A percentile compares a stretch with the other conserved stretches of the same genome.
phyloP scores from a whole-genome alignment of 2,888 invertebrate species.

The Patella depressa region DNA sequence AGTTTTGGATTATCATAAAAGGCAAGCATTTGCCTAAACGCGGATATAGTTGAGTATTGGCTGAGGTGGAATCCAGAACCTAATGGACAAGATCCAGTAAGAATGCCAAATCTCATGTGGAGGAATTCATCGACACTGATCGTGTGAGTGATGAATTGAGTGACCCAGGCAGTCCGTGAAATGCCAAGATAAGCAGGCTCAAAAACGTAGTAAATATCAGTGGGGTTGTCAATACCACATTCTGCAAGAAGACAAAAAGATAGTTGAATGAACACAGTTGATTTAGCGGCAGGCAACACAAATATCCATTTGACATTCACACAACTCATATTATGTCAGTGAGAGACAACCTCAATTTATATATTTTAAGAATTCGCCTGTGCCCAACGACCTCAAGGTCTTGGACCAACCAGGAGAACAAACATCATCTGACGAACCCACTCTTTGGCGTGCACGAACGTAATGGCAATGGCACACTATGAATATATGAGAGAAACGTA shows the following conservation, averaged over 20 bases:
- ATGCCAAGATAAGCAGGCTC: conserved; percentile 30
- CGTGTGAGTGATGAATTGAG: conserved; percentile 32
- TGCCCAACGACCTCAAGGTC: too few relatives aligned
- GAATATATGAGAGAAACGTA: too few relatives aligned
- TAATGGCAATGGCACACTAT: too few relatives aligned
- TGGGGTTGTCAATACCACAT: conserved; percentile 25
- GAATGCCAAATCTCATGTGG: conserved; percentile 14
- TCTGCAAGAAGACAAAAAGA: conserved; percentile 1
- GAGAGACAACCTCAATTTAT: too few relatives aligned
- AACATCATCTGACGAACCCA: too few relatives aligned
- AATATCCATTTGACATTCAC: too few relatives aligned
- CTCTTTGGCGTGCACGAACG: too few relatives aligned
- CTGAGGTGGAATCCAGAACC: conserved; percentile 30
- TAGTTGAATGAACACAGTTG: too few relatives aligned
- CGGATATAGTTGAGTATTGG: conserved; percentile 3
- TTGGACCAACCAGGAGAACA: too few relatives aligned
- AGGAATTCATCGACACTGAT: conserved; percentile 21
- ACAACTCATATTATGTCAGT: too few relatives aligned
- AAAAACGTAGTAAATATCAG: conserved; percentile 36
- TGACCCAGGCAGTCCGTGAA: conserved; percentile 33
- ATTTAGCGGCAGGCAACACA: too few relatives aligned
- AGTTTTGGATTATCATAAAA: conserved; percentile 20
- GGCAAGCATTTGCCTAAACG: conserved; percentile 12
- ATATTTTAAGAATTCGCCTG: too few relatives aligned
- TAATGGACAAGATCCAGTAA: conserved; percentile 28